Base-by-base conservation (phyloP, 1,140 invertebrate genomes). In the Galendromus occidentalis region DNA sequence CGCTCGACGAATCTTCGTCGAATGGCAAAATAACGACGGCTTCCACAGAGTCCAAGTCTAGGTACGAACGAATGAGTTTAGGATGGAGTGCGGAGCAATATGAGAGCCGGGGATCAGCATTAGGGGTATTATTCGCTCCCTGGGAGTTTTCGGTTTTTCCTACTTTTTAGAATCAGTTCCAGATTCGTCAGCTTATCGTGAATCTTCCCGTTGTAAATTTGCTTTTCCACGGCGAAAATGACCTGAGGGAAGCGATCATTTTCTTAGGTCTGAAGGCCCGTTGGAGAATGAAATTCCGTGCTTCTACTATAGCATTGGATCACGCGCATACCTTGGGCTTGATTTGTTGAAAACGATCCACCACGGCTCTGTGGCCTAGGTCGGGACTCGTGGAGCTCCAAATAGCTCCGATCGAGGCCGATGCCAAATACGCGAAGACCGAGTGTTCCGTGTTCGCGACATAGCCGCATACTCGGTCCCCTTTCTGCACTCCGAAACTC, bases 351-450 rank as follows among this genome's bases (percentile, higher is more conserved):
- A 69, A 65, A 2, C 67, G 22, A 6, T 67, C 44, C 6, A 69
- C 7, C 33, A 69, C 68, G 25, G 64, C 67, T 64, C 68, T 25
- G 14, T 64, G 20, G 17, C 68, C 69, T 25, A 70, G 66, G 45
- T 68, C 69, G 12, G 69, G 69, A 5, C 66, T 65, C 4, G 69
- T 68, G 47, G 69, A 69, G 39, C 68, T 66, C 69, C 69, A 70
- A 14, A 70, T 69, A 12, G 69, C 69, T 44, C 69, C 69, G 42
- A 69, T 66, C 33, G 64, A 64, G 9, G 69, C 59, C 12, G 69
- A 30, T 25, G 68, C 69, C n/a, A 70, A 29, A 64, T 67, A 67
- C 22, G 68, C 69, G 25, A 63, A 55, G 25, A 70, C 30, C 22
- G 69, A 66, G 63, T 69, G 66, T 42, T 69, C 65, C 17, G 59